Evolutionary conservation across 2,888 invertebrate genomes (phyloP), one percentile per base, ranked within the genome.

Genomic region (Tenthredo scrophulariae): DNA sequence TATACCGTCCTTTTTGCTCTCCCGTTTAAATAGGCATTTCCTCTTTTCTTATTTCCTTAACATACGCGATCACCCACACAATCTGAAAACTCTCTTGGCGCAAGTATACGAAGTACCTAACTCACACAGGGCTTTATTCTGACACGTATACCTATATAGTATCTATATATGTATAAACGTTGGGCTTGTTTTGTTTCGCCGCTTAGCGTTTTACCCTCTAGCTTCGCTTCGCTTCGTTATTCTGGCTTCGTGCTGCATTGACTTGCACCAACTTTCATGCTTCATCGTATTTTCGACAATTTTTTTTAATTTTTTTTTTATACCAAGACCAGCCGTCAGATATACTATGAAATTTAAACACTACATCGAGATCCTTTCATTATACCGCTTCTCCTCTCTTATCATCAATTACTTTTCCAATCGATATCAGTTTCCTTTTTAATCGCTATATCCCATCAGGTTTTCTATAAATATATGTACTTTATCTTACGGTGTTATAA

Each of bases 11-110:
- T 58, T 77, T 29, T 46, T 40, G 37, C 80, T 83, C 67, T 58
- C 29, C n/a, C 83, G 67, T 83, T 46, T 58, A 54, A 70, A 83
- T 67, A 67, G 70, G 33, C 83, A 62, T 83, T 83, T 83, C 83
- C 83, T 83, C 50, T 83, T 46, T 67, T 40, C 83, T 83, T 67
- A 83, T 83, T 83, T 46, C 67, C 70, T 46, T 18, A n/a, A n/a
- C 67, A 43, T 67, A 29, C 43, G 26, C 80, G 58, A 40, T 80
- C 80, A 50, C 80, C 62, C 80, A 58, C 80, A 62, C 80, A 37
- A 50, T 80, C 13, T 40, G 43, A 74, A 74, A 74, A 43, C 72
- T 74, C 43, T 74, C 29, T 40, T 74, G 40, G 18, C n/a, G 43
- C 72, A 13, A 43, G 40, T 74, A 74, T 74, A 74, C 43, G 33